Evolutionary conservation across 2,888 invertebrate genomes (phyloP).

Genomic region (Hypena proboscidalis): DNA sequence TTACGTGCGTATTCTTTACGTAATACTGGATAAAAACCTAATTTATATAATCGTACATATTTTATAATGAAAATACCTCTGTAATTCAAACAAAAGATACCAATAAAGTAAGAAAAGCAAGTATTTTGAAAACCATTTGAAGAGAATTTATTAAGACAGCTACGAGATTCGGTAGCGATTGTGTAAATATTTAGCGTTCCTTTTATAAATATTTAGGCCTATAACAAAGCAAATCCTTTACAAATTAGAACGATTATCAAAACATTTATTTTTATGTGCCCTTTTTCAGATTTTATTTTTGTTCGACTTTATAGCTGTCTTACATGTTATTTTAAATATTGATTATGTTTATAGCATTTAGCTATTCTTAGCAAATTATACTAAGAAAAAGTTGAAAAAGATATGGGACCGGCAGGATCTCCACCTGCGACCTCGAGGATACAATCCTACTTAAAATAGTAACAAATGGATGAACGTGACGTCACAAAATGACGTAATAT

Average conservation of each 20-base stretch:
- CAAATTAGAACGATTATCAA: conserved; percentile 6
- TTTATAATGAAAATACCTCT: conserved; percentile 13
- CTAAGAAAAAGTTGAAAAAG: too few relatives aligned
- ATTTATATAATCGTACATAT: background rate
- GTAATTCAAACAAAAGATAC: conserved; percentile 19
- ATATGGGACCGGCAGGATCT: too few relatives aligned
- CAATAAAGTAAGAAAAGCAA: conserved; percentile 27
- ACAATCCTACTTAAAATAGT: too few relatives aligned
- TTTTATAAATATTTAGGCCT: conserved; percentile 35
- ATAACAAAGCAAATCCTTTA: conserved; percentile 34
- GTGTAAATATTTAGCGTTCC: conserved; percentile 36
- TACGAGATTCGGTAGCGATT: conserved; percentile 30
- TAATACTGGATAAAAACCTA: background rate
- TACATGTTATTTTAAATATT: too few relatives aligned
- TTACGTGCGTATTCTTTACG: background rate
- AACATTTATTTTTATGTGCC: background rate
- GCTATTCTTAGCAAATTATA: too few relatives aligned
- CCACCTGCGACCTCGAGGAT: too few relatives aligned
- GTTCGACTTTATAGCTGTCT: background rate
- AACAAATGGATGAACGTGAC: too few relatives aligned
- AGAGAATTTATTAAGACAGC: conserved; percentile 35
- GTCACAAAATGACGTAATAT: too few relatives aligned
- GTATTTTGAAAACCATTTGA: conserved; percentile 30
- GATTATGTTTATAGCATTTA: too few relatives aligned
- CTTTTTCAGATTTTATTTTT: background rate